These are phyloP conservation scores for Poeciliopsis turneri DNA, from an alignment of 2,797 vertebrate species.

Conservation along the genomic window DNA sequence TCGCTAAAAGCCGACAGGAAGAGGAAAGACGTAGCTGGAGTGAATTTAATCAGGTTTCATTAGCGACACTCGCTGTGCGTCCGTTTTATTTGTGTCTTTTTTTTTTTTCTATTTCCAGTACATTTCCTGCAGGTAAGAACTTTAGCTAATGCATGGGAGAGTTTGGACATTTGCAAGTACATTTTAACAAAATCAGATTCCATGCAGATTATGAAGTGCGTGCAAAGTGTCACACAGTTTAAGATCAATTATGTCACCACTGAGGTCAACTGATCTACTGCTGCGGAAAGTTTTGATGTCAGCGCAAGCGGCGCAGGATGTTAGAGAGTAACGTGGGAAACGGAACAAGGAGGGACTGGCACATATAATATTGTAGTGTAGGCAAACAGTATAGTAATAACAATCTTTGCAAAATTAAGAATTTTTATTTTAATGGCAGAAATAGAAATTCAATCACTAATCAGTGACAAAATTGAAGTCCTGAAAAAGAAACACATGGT, in stretches of 20 bases:
- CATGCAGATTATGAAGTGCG: not conserved
- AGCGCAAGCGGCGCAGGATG: slow-evolving; percentile 13
- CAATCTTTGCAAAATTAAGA: not conserved
- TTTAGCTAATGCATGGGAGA: not conserved
- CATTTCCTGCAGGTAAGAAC: not conserved
- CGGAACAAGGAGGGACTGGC: slow-evolving; percentile 14
- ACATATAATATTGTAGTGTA: not conserved
- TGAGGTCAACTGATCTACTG: slow-evolving; percentile 17
- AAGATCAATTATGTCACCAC: slow-evolving; percentile 27
- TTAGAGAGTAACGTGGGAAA: slow-evolving; percentile 22
- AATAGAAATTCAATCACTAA: not conserved
- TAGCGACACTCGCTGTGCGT: not conserved
- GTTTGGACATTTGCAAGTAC: not conserved
- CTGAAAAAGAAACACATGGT: not conserved
- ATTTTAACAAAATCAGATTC: not conserved
- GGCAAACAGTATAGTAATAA: not conserved
- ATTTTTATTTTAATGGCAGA: not conserved
- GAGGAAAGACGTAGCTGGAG: slow-evolving; percentile 3
- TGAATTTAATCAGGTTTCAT: slow-evolving; percentile 11
- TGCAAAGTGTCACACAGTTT: not conserved
- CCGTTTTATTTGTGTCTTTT: not conserved
- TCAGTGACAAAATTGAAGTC: not conserved
- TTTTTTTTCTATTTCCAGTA: not conserved
- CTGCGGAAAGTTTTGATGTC: slow-evolving; percentile 16
- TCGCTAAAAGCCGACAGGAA: slow-evolving; percentile 12